Evolutionary conservation across 2,888 invertebrate genomes (phyloP), one percentile per base, ranked within the genome.

Genomic region (Morpho helenor): DNA sequence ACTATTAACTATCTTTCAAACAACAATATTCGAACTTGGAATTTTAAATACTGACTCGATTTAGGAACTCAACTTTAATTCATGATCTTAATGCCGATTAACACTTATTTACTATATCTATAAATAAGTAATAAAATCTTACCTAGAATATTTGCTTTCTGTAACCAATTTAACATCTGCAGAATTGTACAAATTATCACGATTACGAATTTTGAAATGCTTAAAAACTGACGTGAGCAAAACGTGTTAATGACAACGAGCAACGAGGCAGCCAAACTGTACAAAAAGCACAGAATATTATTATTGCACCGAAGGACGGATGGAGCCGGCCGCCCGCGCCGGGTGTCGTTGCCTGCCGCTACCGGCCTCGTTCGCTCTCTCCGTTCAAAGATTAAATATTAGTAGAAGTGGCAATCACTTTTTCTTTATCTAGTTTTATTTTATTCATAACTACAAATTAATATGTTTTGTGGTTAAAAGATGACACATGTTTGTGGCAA

Each of bases 311-410:
- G 59, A 47, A 54, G 56, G 57, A 57, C 56, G 63, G 57, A 62
- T 59, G 60, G 45, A 61, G 62, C 67, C 58, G 60, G 53, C 58
- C 58, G 60, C 60, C 57, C 51, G 42, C 59, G 61, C 62, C 53
- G 46, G 63, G 63, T 54, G 58, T 60, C 58, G 61, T 49, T 59
- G 58, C 54, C 53, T 56, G 58, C 58, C 66, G 65, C 31, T 31
- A 64, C 65, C 64, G 66, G 63, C 60, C 59, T 63, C 66, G 56
- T 61, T 62, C 60, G 63, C 55, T 62, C 60, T 61, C 63, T 56
- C 59, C 16, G n/a, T 48, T 51, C 63, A 63, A 62, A 63, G 62
- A 65, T 45, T 52, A 63, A 45, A 56, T 54, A 43, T 16, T 4
- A n/a, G 23, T 5, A 44, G 56, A 52, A n/a, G 49, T 44, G 41